Conservation (phyloP, 2,113 vertebrate species). For the Lipophrys pholis region DNA sequence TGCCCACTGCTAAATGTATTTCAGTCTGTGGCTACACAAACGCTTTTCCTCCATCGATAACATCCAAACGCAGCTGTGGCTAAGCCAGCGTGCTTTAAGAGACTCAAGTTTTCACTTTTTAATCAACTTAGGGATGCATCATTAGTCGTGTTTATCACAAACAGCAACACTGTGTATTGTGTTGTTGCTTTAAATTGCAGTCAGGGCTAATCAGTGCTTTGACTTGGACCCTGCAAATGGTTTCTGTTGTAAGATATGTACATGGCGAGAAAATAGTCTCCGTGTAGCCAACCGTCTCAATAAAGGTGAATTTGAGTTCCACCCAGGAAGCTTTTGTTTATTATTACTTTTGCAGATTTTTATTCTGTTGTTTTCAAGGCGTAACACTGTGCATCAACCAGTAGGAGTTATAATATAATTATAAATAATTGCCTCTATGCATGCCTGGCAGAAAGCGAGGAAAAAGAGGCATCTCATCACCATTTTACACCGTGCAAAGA, state of each 20-base stretch:
- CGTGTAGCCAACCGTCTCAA: background rate
- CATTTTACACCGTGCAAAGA: background rate
- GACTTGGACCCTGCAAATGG: background rate
- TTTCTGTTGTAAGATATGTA: background rate
- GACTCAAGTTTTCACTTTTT: background rate
- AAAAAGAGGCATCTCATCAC: background rate
- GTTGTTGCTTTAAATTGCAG: background rate
- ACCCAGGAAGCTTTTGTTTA: background rate
- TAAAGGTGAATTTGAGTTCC: background rate
- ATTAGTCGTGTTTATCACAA: background rate
- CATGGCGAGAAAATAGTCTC: background rate
- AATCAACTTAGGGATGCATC: background rate
- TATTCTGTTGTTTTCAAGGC: background rate
- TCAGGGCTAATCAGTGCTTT: background rate
- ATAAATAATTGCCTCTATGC: slow-evolving; percentile 20
- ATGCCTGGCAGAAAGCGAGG: slow-evolving; percentile 3
- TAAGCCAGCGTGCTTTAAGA: background rate
- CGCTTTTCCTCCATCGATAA: slow-evolving; percentile 13
- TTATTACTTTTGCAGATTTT: background rate
- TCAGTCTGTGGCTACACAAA: slow-evolving; percentile 24
- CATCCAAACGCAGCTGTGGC: slow-evolving; percentile 2
- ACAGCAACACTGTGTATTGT: background rate
- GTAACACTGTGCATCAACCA: background rate
- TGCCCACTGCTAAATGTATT: slow-evolving; percentile 10
- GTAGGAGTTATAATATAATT: slow-evolving; percentile 9